Evolutionary conservation across 1,140 invertebrate species (phyloP).

Genomic region (Drosophila nikananu): DNA sequence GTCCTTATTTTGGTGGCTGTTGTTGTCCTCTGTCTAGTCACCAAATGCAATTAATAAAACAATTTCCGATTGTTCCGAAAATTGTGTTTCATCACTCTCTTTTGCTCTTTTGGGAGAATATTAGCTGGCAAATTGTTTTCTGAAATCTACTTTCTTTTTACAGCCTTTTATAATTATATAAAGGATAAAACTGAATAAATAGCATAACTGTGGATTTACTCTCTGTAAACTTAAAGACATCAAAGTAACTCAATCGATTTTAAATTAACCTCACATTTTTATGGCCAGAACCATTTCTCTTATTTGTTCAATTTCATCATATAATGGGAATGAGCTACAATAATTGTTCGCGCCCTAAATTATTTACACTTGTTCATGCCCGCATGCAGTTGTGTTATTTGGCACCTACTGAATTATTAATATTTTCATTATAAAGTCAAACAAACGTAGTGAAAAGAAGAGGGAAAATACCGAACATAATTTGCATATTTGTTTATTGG

Average conservation of each 20-base stretch:
- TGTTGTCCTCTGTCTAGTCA: constrained; percentile 23
- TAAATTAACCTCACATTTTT: background rate
- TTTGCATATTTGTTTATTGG: constrained; percentile 66
- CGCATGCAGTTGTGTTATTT: constrained; percentile 33
- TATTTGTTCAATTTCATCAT: background rate
- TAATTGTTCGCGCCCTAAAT: constrained; percentile 52
- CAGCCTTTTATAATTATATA: background rate
- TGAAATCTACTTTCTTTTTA: constrained; percentile 1
- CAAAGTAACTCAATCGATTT: background rate
- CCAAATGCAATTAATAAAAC: constrained; percentile 32
- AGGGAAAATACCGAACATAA: constrained; percentile 47
- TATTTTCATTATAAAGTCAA: constrained; percentile 79
- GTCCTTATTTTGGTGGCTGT: background rate
- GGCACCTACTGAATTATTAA: constrained; percentile 65
- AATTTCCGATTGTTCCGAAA: constrained; percentile 3
- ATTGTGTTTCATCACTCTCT: constrained; percentile 2
- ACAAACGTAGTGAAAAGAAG: constrained; percentile 41
- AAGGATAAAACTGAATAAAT: background rate
- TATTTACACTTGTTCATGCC: constrained; percentile 47
- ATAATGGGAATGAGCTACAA: constrained; percentile 23
- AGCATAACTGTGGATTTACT: too few species aligned
- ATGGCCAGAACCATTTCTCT: constrained; percentile 8
- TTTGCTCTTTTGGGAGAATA: too few species aligned
- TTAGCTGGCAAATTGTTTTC: constrained; percentile 1
- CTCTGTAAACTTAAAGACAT: background rate